A percentile compares a stretch with the other conserved stretches of the same genome.
phyloP scores from a whole-genome alignment of 2,888 invertebrate genomes.

The Yponomeuta cagnagella region DNA sequence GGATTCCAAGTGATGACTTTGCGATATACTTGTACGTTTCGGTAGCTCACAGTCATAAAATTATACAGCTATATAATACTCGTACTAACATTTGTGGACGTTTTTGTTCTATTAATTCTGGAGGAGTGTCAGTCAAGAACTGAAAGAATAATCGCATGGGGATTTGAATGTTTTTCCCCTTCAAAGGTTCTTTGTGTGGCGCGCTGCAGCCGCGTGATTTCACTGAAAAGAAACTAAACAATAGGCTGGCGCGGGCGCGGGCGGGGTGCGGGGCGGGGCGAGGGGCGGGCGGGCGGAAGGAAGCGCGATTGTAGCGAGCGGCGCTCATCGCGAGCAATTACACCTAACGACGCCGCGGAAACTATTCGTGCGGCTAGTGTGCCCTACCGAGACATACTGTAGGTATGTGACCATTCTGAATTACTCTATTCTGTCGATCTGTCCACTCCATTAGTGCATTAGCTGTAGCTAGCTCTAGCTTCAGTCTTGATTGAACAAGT shows the following conservation, averaged over 20 bases:
- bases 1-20: too few species aligned
- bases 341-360: constrained; percentile 21
- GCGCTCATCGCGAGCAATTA: constrained; percentile 49
- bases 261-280: not conserved
- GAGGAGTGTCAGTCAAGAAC: not conserved
- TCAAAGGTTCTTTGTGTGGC: not conserved
- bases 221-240: not conserved
- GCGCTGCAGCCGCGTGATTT: not conserved
- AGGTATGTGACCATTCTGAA: not conserved
- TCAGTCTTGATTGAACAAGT: too few species aligned
- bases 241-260: not conserved
- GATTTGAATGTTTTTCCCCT: constrained; percentile 1
- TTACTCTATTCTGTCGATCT: not conserved
- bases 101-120: too few species aligned
- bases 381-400: not conserved
- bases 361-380: not conserved
- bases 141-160: not conserved
- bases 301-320: not conserved
- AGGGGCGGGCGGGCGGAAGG: constrained; percentile 20
- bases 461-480: too few species aligned
- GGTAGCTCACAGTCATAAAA: too few species aligned
- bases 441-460: too few species aligned
- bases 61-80: too few species aligned
- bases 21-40: too few species aligned
- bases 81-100: too few species aligned